Percentiles rank a stretch among this genome's conserved stretches.
Conservation (phyloP, 1,140 invertebrate genomes). For the Drosophila yakuba region DNA sequence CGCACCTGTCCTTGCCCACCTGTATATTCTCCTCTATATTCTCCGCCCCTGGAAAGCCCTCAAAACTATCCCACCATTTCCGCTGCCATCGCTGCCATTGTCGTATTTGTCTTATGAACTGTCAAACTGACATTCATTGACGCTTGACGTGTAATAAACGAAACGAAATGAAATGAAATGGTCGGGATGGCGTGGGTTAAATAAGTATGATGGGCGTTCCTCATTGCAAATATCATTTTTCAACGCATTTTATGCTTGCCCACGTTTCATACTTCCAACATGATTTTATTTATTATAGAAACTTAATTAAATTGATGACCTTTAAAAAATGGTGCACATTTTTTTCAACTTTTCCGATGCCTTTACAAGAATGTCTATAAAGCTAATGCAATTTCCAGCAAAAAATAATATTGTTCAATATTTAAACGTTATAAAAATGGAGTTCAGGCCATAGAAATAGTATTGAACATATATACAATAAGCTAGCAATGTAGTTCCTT, state of each 20-base stretch:
- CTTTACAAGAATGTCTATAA: too few relatives aligned
- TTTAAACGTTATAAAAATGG: neutral
- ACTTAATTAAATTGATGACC: slow-evolving; percentile 32
- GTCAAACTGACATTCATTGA: slow-evolving; percentile 78
- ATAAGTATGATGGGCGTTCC: neutral
- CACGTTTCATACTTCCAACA: neutral
- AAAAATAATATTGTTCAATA: neutral
- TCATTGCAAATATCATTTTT: slow-evolving; percentile 58
- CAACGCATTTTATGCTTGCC: slow-evolving; percentile 40
- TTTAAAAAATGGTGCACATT: neutral
- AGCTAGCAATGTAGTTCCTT: neutral
- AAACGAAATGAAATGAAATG: slow-evolving; percentile 49
- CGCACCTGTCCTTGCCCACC: slow-evolving; percentile 37
- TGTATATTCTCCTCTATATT: neutral
- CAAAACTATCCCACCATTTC: slow-evolving; percentile 34
- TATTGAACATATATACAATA: neutral
- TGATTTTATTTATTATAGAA: slow-evolving; percentile 51
- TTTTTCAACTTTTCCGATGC: too few relatives aligned
- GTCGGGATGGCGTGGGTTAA: slow-evolving; percentile 6
- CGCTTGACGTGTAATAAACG: slow-evolving; percentile 75
- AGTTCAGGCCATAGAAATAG: too few relatives aligned
- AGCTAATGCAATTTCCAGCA: too few relatives aligned
- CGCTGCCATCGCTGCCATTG: slow-evolving; percentile 30
- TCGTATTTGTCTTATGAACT: slow-evolving; percentile 78
- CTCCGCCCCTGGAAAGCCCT: slow-evolving; percentile 2